These are phyloP conservation scores for Enoplosus armatus DNA, from an alignment of 2,797 vertebrate genomes.

Conservation along the genomic window DNA sequence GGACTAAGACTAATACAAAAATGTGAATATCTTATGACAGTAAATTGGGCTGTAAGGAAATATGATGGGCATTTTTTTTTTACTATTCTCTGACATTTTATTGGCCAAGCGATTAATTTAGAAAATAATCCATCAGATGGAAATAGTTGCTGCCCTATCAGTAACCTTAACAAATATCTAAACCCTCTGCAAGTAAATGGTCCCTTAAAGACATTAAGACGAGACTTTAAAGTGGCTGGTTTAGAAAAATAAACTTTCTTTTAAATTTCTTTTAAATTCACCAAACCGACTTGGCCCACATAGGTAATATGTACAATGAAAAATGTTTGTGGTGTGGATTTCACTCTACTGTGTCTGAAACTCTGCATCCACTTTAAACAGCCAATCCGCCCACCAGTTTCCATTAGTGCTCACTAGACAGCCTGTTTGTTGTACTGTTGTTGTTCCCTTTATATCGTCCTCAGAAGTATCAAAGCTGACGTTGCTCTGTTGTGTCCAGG, in stretches of 20 bases:
- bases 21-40: neutral
- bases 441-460: constrained; percentile 43
- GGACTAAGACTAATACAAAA: neutral
- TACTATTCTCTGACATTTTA: neutral
- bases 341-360: constrained; percentile 5
- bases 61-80: neutral
- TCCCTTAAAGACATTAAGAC: neutral
- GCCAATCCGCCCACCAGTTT: constrained; percentile 25
- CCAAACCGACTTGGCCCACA: neutral
- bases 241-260: neutral
- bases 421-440: constrained; percentile 52
- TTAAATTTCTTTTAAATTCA: neutral
- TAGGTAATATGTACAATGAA: neutral
- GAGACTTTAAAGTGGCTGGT: neutral
- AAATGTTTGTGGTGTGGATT: neutral
- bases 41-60: neutral
- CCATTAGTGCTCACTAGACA: constrained; percentile 35
- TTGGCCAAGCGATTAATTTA: neutral
- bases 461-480: constrained; percentile 67
- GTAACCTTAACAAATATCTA: neutral
- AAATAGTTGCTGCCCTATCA: neutral
- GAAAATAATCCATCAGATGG: neutral
- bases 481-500: constrained; percentile 76
- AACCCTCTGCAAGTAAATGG: neutral
- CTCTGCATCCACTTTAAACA: constrained; percentile 31